Evolutionary conservation across 2,113 vertebrate genomes (phyloP).

Genomic region (Gymnogyps californianus): DNA sequence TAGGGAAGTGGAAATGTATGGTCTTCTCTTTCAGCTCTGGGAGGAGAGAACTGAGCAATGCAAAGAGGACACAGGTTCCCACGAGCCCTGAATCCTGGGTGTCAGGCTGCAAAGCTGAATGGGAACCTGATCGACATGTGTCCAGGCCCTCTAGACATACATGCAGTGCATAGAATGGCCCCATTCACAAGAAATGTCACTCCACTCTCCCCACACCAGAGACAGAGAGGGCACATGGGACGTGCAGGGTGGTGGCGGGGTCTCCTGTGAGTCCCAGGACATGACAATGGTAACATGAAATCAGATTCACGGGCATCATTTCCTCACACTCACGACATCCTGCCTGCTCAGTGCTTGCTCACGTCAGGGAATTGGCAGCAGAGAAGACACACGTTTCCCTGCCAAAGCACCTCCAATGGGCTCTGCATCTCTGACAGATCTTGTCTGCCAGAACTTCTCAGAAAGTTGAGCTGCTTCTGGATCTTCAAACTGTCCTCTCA

Average conservation of each 20-base stretch:
- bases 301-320: neutral
- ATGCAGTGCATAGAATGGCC: too few species aligned
- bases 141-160: neutral
- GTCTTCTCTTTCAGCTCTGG: neutral
- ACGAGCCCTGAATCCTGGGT: neutral
- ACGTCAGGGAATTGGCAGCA: neutral
- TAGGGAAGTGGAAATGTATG: neutral
- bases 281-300: neutral
- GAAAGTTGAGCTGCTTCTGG: neutral
- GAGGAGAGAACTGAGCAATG: neutral
- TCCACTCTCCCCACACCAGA: neutral
- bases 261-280: neutral
- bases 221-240: neutral
- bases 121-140: neutral
- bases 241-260: neutral
- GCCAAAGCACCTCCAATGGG: neutral
- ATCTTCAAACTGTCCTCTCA: neutral
- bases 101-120: neutral
- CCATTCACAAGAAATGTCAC: neutral
- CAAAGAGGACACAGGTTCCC: neutral
- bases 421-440: neutral
- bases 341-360: neutral
- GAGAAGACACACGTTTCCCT: neutral
- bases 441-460: neutral
- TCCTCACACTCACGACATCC: fast-evolving